phyloP scores from a whole-genome alignment of 2,888 invertebrate species.

The Microdon myrmicae region DNA sequence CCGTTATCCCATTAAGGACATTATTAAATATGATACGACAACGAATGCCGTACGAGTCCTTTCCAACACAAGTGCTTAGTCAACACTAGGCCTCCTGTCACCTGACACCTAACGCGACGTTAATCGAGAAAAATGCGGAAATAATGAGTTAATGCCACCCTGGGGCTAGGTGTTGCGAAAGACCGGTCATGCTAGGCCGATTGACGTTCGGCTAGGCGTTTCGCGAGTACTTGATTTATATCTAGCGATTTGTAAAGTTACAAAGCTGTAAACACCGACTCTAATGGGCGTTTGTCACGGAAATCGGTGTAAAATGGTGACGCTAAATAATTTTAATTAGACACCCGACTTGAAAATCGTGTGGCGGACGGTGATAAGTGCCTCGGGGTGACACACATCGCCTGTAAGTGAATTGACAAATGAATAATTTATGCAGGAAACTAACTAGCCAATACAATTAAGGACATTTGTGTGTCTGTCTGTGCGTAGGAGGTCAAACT shows the following conservation, averaged over 20 bases:
- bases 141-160: conserved; percentile 31
- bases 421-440: conserved; percentile 42
- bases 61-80: conserved; percentile 17
- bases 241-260: conserved; percentile 48
- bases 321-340: conserved; percentile 52
- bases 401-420: conserved; percentile 36
- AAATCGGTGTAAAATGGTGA: conserved; percentile 49
- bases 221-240: conserved; percentile 37
- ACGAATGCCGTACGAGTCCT: conserved; percentile 32
- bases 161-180: neutral
- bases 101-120: conserved; percentile 38
- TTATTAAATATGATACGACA: conserved; percentile 20
- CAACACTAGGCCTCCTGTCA: conserved; percentile 21
- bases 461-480: too few relatives aligned
- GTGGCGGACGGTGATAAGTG: conserved; percentile 32
- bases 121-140: conserved; percentile 41
- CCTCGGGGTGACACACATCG: neutral
- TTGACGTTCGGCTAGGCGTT: conserved; percentile 26
- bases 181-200: conserved; percentile 20
- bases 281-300: conserved; percentile 50
- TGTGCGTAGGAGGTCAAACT: too few relatives aligned
- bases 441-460: conserved; percentile 43
- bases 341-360: conserved; percentile 49
- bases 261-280: conserved; percentile 49
- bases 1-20: too few relatives aligned